Evolutionary conservation across 2,113 vertebrate genomes (phyloP), one percentile per base, ranked within the genome.

Genomic region (Elachura formosa): DNA sequence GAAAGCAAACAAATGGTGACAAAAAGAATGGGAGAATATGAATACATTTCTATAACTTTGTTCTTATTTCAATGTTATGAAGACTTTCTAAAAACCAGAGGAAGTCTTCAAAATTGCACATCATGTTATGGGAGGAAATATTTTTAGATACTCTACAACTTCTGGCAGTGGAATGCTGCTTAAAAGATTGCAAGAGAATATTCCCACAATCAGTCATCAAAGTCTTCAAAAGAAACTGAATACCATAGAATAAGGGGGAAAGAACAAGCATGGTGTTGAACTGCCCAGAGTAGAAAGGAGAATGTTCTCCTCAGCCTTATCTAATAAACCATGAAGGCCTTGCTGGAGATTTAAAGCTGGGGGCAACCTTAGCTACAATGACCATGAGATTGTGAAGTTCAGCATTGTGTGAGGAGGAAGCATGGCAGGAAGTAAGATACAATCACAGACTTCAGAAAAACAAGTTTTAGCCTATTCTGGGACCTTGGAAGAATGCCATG

Each of bases 331-430:
- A 1, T 22, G 25, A 49, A 63, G 17, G 31, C 14, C 21, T 34
- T 55, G 25, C 22, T 63, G 41, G 21, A 26, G 11, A 41, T 46
- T 40, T 48, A n/a, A 46, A 55, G 8, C 1, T 48, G 31, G 9
- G 41, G 4, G 1, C 25, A 72, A 17, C 11, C 31, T 34, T 55
- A 40, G 25, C 25, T 49, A 18, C 58, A 51, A 18, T 14, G 33
- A 43, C 31, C 18, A 28, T 0, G 1, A 14, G 43, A 33, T 4
- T 58, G 19, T 16, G 26, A 15, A 58, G 12, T 36, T 51, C 67
- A 28, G 3, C 22, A 33, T 17, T 5, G 1, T 49, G 18, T 0
- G 0, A 43, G 43, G 12, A 51, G 14, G 23, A 80, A 58, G 12
- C 36, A 51, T 7, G 15, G 33, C 19, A 72, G 3, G 26, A 56